Conservation (phyloP, 2,113 vertebrate genomes). For the Macroglossus sobrinus region DNA sequence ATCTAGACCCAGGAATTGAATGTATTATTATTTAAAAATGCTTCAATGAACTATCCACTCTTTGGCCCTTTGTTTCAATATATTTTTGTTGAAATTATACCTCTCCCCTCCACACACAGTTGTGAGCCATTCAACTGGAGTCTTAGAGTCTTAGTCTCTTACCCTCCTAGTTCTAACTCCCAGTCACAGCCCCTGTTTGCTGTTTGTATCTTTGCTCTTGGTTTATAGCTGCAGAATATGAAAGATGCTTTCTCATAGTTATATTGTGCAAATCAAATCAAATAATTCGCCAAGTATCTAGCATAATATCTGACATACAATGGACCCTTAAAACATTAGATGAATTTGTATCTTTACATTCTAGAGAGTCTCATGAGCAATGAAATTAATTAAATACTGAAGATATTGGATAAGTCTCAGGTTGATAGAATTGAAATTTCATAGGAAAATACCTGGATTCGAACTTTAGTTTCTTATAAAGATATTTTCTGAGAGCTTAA, state of each 20-base stretch:
- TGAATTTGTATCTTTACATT: neutral
- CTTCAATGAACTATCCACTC: neutral
- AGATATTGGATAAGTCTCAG: neutral
- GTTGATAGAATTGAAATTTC: neutral
- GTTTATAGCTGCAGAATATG: neutral
- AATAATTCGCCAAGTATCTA: neutral
- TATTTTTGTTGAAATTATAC: constrained; percentile 19
- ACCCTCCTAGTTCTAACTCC: neutral
- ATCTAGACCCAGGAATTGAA: neutral
- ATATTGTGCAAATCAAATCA: neutral
- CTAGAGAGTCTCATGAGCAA: neutral
- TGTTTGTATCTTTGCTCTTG: neutral
- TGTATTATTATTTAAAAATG: neutral
- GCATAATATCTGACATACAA: neutral
- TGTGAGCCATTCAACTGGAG: neutral
- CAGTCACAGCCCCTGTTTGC: neutral
- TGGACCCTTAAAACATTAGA: neutral
- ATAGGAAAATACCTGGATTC: neutral
- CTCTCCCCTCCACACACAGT: neutral
- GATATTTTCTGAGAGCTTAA: neutral
- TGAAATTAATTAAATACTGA: neutral
- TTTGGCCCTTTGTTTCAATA: constrained; percentile 28
- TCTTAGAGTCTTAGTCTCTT: neutral
- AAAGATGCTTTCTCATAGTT: neutral
- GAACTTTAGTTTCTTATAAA: neutral